These are phyloP conservation scores for Penaeus chinensis DNA, from an alignment of 1,140 invertebrate genomes.

Conservation along the genomic window DNA sequence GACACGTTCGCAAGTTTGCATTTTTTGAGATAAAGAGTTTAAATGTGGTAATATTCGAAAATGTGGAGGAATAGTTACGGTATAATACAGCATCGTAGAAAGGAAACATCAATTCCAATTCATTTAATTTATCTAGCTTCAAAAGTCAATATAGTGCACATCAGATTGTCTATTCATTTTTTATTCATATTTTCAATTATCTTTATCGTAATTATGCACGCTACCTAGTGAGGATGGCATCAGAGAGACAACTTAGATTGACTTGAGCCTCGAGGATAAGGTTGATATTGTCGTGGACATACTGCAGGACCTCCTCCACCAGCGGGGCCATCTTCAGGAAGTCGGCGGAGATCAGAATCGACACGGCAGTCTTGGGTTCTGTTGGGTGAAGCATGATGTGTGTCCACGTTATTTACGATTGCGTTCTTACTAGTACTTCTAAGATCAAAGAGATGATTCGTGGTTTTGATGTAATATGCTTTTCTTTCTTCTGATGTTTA, in stretches of 20 bases:
- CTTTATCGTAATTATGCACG: constrained; percentile 4
- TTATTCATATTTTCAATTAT: neutral
- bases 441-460: neutral
- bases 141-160: neutral
- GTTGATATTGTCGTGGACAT: constrained; percentile 82
- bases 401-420: no score
- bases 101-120: neutral
- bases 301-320: constrained; percentile 83
- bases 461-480: no score
- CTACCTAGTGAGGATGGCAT: constrained; percentile 79
- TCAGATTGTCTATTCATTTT: no score
- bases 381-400: constrained; percentile 3
- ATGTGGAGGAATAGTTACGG: neutral
- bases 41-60: neutral
- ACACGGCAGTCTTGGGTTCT: constrained; percentile 88
- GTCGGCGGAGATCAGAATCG: constrained; percentile 91
- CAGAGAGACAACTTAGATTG: constrained; percentile 84
- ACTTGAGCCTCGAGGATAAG: constrained; percentile 82
- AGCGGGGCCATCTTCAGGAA: constrained; percentile 94
- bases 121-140: neutral
- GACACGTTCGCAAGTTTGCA: neutral
- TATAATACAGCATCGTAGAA: neutral
- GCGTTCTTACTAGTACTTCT: no score
- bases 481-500: no score
- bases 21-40: no score